These are phyloP conservation scores for Pandemis corylana DNA, from an alignment of 2,888 invertebrate genomes.

Conservation along the genomic window DNA sequence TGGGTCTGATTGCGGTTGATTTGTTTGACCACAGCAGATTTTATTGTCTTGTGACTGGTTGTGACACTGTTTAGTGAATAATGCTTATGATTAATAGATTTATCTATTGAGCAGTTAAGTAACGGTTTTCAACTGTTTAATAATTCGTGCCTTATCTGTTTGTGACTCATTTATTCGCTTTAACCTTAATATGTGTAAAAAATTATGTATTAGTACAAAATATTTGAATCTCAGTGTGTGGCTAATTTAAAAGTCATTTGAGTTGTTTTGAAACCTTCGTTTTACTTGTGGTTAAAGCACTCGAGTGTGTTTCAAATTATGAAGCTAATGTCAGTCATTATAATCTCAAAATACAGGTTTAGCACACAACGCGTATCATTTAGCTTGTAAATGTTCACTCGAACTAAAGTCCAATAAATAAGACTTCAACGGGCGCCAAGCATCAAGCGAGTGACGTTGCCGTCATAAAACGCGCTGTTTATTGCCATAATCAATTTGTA, in stretches of 20 bases:
- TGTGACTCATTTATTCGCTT: neutral
- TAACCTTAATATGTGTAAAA: neutral
- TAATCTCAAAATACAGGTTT: conserved; percentile 2
- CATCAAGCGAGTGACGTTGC: conserved; percentile 12
- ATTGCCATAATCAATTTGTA: conserved; percentile 48
- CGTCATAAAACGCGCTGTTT: conserved; percentile 41
- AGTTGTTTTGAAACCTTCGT: conserved; percentile 1
- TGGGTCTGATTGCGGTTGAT: conserved; percentile 33
- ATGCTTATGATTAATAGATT: conserved; percentile 21
- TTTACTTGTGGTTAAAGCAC: conserved; percentile 8
- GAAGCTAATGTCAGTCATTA: conserved; percentile 6
- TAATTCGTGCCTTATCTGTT: neutral
- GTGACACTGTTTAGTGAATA: conserved; percentile 24
- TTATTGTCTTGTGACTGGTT: conserved; percentile 31
- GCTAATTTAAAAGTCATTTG: conserved; percentile 11
- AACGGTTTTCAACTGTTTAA: conserved; percentile 3
- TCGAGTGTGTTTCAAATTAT: conserved; percentile 6
- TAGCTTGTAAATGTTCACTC: neutral
- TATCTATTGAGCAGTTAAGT: conserved; percentile 25
- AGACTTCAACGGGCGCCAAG: conserved; percentile 44
- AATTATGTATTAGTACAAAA: neutral
- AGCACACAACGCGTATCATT: neutral
- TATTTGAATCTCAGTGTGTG: neutral
- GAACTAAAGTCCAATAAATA: conserved; percentile 26
- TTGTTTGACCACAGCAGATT: conserved; percentile 29